Conservation (phyloP, 2,888 invertebrate genomes). For the Morinoia aosen region DNA sequence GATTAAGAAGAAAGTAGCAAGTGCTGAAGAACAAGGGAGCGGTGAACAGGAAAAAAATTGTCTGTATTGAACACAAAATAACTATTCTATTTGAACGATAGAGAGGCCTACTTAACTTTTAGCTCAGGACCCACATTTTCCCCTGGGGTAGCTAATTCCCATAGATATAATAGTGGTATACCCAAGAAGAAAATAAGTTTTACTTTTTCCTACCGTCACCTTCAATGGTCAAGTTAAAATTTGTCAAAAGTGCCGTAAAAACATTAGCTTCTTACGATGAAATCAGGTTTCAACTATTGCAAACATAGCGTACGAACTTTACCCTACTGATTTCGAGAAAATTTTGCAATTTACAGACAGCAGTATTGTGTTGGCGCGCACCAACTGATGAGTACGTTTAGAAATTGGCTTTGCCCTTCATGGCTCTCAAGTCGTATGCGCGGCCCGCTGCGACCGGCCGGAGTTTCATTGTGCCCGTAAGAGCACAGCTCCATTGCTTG, state of each 20-base stretch:
- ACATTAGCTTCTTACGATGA: background rate
- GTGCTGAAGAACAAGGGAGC: no score
- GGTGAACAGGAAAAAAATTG: no score
- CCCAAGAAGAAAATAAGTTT: background rate
- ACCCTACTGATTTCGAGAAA: background rate
- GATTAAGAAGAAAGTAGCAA: no score
- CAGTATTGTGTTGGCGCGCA: background rate
- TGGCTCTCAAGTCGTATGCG: background rate
- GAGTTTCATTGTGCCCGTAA: conserved; percentile 1
- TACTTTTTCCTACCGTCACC: background rate
- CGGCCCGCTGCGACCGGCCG: background rate
- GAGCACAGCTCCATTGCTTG: background rate
- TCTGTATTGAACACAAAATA: no score
- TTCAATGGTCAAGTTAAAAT: background rate
- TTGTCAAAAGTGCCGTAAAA: background rate
- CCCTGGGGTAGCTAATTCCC: no score
- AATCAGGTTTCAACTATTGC: background rate
- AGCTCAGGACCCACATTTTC: no score
- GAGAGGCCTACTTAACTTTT: no score
- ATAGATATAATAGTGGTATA: no score
- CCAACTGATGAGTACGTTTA: background rate
- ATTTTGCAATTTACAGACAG: background rate
- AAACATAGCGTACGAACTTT: background rate
- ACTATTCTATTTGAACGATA: no score
- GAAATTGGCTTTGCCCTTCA: background rate